Base-by-base conservation (phyloP, 2,888 invertebrate species). In the Melieria omissa region DNA sequence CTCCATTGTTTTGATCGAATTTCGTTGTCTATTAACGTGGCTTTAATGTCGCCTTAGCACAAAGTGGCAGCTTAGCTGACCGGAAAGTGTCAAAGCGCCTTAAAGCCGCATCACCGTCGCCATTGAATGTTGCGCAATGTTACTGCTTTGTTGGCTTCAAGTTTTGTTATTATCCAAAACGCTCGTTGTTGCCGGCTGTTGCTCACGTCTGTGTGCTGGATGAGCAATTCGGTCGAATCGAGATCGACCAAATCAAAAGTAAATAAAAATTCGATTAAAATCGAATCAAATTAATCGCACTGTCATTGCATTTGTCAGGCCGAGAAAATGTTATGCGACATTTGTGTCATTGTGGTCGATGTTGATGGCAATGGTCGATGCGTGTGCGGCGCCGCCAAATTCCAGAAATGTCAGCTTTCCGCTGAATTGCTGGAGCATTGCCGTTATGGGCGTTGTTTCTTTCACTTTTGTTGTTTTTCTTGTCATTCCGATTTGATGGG, bases 261-360 rank as follows among this genome's bases (percentile, higher is more conserved):
- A 69, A 69, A 69, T 72, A 72, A 65, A 72, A 69, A 61, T 68
- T 72, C 72, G 69, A 72, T 72, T 69, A 69, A 65, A 65, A 61
- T 44, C n/a, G 44, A 67, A 72, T 69, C 69, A 69, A 72, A 69
- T 65, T 49, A 72, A 65, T 47, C 55, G 29, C 65, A 62, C 47
- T 46, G 46, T 62, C 61, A 65, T 65, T 55, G 65, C 54, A 42
- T 58, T 14, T 67, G 47, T 57, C 70, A 47, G 14, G n/a, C 54
- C 47, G 52, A 12, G n/a, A 4, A 41, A 54, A 42, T 70, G 54
- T 70, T 52, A 57, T 64, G 12, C 41, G 63, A 44, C 45, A 57
- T 64, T 29, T 49, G 14, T 57, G 55, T 58, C 58, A 6, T 29
- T 29, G 29, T 29, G 29, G 29, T 29, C 29, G 29, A 29, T 29